Conservation (phyloP, 2,113 vertebrate genomes). For the Pampusana beccarii region DNA sequence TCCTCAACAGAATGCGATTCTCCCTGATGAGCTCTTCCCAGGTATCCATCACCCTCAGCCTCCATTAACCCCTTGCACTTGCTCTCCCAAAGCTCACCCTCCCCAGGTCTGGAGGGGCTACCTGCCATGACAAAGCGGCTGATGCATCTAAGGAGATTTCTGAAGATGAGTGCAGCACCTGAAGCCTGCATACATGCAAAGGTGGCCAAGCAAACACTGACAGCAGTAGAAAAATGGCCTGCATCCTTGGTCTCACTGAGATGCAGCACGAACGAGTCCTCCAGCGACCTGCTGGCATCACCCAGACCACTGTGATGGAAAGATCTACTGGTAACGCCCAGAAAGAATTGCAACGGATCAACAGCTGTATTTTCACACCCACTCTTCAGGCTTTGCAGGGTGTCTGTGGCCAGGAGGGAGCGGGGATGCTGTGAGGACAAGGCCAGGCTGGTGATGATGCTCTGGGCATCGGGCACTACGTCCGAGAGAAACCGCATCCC, state of each 20-base stretch:
- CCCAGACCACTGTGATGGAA: neutral
- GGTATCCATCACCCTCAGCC: neutral
- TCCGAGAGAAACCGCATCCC: neutral
- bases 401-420: accelerated
- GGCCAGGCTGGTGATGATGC: neutral
- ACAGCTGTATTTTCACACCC: neutral
- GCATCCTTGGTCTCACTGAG: neutral
- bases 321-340: too few species aligned
- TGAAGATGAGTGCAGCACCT: neutral
- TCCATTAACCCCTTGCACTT: neutral
- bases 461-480: neutral
- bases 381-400: neutral
- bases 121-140: neutral
- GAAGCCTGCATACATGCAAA: accelerated
- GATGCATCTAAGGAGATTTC: neutral
- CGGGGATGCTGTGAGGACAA: accelerated
- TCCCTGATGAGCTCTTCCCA: neutral
- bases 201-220: neutral
- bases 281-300: neutral
- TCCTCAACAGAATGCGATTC: neutral
- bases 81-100: neutral
- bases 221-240: too few species aligned
- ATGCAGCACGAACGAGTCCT: accelerated
- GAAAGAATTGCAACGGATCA: accelerated
- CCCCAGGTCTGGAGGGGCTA: neutral